These are phyloP conservation scores for Drosophila serrata DNA, from an alignment of 1,140 invertebrate species.

Conservation along the genomic window DNA sequence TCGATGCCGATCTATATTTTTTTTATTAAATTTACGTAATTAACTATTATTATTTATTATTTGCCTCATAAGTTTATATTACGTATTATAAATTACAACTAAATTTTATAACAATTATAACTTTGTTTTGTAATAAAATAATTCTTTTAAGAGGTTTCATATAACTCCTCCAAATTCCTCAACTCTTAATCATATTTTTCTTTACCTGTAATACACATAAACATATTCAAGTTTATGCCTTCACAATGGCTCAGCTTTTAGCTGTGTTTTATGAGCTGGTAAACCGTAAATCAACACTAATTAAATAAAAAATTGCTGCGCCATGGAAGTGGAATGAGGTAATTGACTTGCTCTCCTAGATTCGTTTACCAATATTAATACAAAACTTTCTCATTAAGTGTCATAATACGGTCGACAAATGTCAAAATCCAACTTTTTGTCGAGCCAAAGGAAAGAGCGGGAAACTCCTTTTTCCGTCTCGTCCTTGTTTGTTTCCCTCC, in stretches of 20 bases:
- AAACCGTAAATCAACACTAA: constrained; percentile 69
- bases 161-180: not conserved
- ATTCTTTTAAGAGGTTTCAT: not conserved
- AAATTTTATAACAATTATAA: not conserved
- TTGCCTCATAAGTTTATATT: too few species aligned
- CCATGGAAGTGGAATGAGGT: constrained; percentile 21
- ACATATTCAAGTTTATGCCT: constrained; percentile 35
- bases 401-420: constrained; percentile 50
- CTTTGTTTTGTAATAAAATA: not conserved
- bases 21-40: too few species aligned
- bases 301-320: constrained; percentile 71
- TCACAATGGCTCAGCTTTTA: constrained; percentile 27
- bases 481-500: not conserved
- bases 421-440: constrained; percentile 53
- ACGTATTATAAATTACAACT: not conserved
- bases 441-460: constrained; percentile 1
- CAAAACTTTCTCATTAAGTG: constrained; percentile 59
- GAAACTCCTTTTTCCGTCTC: not conserved
- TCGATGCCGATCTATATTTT: too few species aligned
- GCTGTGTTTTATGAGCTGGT: constrained; percentile 38
- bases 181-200: not conserved
- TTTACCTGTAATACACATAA: constrained; percentile 12
- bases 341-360: constrained; percentile 52
- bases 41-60: too few species aligned
- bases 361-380: constrained; percentile 59